Base-by-base conservation (phyloP, 1,140 invertebrate genomes). In the Nasonia giraulti region DNA sequence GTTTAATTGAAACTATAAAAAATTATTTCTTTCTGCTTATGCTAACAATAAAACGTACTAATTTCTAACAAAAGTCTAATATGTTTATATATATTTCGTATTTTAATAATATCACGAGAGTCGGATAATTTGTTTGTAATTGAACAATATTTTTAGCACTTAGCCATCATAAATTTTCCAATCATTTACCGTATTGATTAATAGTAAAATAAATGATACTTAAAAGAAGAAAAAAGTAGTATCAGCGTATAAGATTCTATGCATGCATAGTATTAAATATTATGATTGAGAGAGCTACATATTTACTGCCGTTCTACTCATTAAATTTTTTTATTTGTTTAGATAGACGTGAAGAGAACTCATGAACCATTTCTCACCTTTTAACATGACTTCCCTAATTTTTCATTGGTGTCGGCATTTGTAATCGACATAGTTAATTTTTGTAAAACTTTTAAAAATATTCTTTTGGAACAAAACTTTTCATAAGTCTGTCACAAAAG, bases 331-430 rank as follows among this genome's bases (percentile, higher is more conserved):
- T 23, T 37, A 40, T 33, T 80, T 79, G 8, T 75, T 80, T 62
- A 74, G 11, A 80, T 80, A 75, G 79, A 80, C 80, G 11, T 79
- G 80, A 77, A 82, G 74, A 85, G 75, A 85, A 85, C 84, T 82
- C 84, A 55, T 82, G 80, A 23, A 80, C 78, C 75, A 78, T 79
- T 62, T 82, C 80, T 78, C 68, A 55, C 69, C 75, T 85, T 78
- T 80, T 83, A 83, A 86, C 77, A 83, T 68, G 80, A 83, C 37
- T 55, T 79, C 85, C 84, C 23, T 84, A 80, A 84, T 84, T 80
- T 80, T 90, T 89, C 86, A 88, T 83, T 86, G 69, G 88, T 89
- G 83, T 86, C 86, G 86, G 87, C 66, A 86, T 85, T 84, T 77
- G n/a, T 69, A 50, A 50, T 81, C 37, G 73, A 85, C 50, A 62